These are phyloP conservation scores for Aythya baeri DNA, from an alignment of 2,113 vertebrate genomes.

Conservation along the genomic window DNA sequence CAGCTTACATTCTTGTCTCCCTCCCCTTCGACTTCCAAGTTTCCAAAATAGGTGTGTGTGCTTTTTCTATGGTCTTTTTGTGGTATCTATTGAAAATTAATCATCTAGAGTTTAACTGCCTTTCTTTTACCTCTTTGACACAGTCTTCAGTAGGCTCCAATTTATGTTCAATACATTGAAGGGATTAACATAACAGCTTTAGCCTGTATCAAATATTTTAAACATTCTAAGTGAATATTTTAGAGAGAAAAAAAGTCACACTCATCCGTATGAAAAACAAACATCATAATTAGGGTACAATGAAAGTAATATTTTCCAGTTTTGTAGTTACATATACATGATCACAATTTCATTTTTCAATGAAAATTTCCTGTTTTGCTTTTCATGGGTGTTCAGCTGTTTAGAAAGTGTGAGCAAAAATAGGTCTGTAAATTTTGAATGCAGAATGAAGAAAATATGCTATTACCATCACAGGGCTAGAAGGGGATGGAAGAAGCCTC, in stretches of 20 bases:
- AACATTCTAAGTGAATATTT: not conserved
- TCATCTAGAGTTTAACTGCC: not conserved
- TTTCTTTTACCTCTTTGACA: not conserved
- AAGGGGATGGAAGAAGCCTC: not conserved
- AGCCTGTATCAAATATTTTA: not conserved
- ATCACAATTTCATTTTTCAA: not conserved
- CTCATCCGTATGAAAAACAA: not conserved
- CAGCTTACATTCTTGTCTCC: not conserved
- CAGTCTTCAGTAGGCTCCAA: not conserved
- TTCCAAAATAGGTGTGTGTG: not conserved
- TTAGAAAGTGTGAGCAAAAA: not conserved
- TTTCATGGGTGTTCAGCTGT: not conserved
- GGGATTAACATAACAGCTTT: not conserved
- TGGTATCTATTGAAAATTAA: not conserved
- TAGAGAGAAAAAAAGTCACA: not conserved
- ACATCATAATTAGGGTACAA: not conserved
- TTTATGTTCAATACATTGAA: not conserved
- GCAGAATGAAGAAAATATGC: not conserved
- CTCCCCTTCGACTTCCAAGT: not conserved
- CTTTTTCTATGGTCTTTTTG: not conserved
- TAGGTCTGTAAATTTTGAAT: not conserved
- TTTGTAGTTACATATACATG: not conserved
- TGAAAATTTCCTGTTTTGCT: not conserved
- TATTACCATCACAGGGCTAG: not conserved
- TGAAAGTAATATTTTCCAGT: not conserved